Base-by-base conservation (phyloP, 2,113 vertebrate species). In the Sapayoa aenigma region DNA sequence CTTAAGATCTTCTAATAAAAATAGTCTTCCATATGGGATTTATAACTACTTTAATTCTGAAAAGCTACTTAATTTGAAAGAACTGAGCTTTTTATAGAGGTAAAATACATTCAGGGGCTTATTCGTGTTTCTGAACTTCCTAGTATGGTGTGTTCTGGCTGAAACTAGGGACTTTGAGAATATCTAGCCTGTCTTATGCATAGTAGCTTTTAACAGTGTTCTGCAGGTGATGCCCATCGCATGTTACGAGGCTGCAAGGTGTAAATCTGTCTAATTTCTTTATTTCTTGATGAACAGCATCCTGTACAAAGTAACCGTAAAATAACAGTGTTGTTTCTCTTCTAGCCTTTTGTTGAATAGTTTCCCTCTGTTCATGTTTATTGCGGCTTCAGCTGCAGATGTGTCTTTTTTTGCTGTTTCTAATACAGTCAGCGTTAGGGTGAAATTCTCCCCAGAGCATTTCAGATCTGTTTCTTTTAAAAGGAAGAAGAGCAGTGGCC, bases 1-100 rank as follows among this genome's bases (percentile, higher is more conserved):
- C 41, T 78, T 78, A 72, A 75, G 39, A 75, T 87, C 49, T 66
- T 66, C 33, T 81, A 81, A 95, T 91, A 94, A 95, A 90, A 90
- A 68, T 37, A 28, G 27, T 87, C 78, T 82, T 95, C 39, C 62
- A 53, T 79, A 24, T 85, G 84, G 78, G 76, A 93, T 85, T 76
- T 97, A 85, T 85, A 67, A 62, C 10, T 2, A 25, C 56, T 81
- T 75, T 58, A 79, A 79, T 91, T 89, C 76, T 87, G 84, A 78
- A 79, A 94, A 87, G 62, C 49, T 23, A 22, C 62, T 89, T 87
- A 52, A 92, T 94, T 91, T 76, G 50, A 87, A 90, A 74, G 60
- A 75, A 60, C 52, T 52, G 14, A 28, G 6, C 25, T 80, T 92
- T 94, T 93, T 66, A 59, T 82, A 73, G 84, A 79, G 53, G 30